phyloP scores from a whole-genome alignment of 2,113 vertebrate species.

The Proterorhinus semilunaris region DNA sequence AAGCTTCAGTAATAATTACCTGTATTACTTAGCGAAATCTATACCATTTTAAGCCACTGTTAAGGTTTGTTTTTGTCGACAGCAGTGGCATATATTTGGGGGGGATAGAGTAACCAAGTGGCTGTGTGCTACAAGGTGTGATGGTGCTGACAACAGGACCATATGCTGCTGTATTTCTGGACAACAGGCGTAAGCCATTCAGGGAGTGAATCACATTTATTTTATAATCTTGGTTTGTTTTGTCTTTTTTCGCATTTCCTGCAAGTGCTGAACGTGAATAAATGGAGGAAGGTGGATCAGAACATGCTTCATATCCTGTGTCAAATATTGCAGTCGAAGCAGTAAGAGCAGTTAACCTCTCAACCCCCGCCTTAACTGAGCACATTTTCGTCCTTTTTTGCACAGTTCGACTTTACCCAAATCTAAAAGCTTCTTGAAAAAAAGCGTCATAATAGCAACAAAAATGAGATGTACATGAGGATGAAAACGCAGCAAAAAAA shows the following conservation, averaged over 20 bases:
- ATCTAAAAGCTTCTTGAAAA: no score
- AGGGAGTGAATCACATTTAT: background rate
- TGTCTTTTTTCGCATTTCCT: background rate
- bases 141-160: conserved; percentile 59
- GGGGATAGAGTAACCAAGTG: background rate
- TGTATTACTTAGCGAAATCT: background rate
- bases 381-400: no score
- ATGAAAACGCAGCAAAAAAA: no score
- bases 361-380: no score
- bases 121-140: conserved; percentile 51
- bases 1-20: conserved; percentile 3
- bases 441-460: no score
- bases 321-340: background rate
- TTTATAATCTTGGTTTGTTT: background rate
- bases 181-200: background rate
- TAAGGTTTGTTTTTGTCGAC: conserved; percentile 4
- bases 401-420: no score
- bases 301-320: background rate
- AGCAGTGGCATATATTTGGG: conserved; percentile 2
- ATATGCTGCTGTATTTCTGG: conserved; percentile 60
- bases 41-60: background rate
- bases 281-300: background rate
- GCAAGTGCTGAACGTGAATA: background rate
- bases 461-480: no score
- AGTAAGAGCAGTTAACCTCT: background rate